Evolutionary conservation across 2,113 vertebrate species (phyloP).

Genomic region (Barbus barbus): DNA sequence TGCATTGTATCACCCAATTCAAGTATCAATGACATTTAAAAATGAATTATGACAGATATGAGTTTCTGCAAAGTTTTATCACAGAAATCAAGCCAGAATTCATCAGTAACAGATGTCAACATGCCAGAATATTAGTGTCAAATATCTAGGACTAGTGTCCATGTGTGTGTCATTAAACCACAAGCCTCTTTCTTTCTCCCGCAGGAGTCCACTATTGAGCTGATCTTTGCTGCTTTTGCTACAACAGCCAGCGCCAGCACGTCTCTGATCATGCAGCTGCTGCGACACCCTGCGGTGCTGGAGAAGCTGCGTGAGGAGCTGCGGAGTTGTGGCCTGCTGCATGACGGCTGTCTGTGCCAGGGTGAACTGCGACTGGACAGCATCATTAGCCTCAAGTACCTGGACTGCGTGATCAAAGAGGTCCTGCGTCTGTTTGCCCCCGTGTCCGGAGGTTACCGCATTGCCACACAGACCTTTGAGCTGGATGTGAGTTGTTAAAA

Average conservation of each 20-base stretch:
- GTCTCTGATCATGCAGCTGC: conserved; percentile 95
- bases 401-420: conserved; percentile 98
- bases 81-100: background rate
- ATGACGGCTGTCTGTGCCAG: conserved; percentile 88
- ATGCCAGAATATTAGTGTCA: background rate
- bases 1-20: background rate
- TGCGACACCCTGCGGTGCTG: conserved; percentile 87
- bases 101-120: background rate
- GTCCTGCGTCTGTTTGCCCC: conserved; percentile 93
- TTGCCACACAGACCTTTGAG: conserved; percentile 95
- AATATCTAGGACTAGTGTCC: no score
- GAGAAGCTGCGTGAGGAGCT: conserved; percentile 93
- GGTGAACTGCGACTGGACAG: conserved; percentile 85
- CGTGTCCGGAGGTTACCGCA: conserved; percentile 91
- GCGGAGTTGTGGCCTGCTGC: conserved; percentile 83
- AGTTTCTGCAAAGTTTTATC: background rate
- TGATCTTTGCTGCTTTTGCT: conserved; percentile 95
- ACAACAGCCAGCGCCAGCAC: conserved; percentile 96
- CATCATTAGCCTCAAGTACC: conserved; percentile 85
- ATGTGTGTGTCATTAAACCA: background rate
- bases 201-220: conserved; percentile 94
- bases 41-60: background rate
- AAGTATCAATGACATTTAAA: background rate
- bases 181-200: background rate
- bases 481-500: conserved; percentile 84